Evolutionary conservation across 1,140 invertebrate genomes (phyloP), one percentile per base, ranked within the genome.

Genomic region (Pentalonia nigronervosa): DNA sequence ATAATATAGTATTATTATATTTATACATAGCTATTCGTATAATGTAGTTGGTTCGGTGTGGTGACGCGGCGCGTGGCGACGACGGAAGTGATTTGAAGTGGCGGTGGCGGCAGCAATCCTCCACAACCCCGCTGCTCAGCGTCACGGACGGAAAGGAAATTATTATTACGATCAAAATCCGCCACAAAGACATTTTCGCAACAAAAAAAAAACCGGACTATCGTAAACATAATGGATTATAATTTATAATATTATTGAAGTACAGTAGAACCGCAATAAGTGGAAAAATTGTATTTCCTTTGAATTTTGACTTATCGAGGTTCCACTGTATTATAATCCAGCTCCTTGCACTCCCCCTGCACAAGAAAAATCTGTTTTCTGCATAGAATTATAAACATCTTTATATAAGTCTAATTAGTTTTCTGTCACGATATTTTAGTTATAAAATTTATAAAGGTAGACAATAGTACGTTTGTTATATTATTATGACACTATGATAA

Each of bases 51-150:
- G 34, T 36, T 34, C 34, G 84, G 84, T 20, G 45, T 47, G 47
- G 30, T 53, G 87, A 89, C 48, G 87, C 9, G 87, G 48, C 87
- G 48, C 87, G 87, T 89, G 87, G 87, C 87, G 87, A 53, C 87
- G 20, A 53, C 87, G 87, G 87, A 53, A 89, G 87, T 53, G 47
- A 89, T 76, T 88, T 50, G 47, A 50, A 88, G 86, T 48, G 86
- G 47, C 47, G 30, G 21, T 25, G 84, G 4, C 8, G 17, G 84
- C 41, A 30, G 17, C 8, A 34, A 34, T 36, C 76, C n/a, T 83
- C 34, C 76, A 20, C 20, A 34, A n/a, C 14, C 60, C 60, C 14
- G 60, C 30, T 30, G 30, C 60, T 76, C 60, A 17, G n/a, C 60
- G 60, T 76, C 60, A 76, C 60, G 14, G 30, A n/a, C 30, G 60